phyloP scores from a whole-genome alignment of 2,888 invertebrate species.

The Andricus curvator region DNA sequence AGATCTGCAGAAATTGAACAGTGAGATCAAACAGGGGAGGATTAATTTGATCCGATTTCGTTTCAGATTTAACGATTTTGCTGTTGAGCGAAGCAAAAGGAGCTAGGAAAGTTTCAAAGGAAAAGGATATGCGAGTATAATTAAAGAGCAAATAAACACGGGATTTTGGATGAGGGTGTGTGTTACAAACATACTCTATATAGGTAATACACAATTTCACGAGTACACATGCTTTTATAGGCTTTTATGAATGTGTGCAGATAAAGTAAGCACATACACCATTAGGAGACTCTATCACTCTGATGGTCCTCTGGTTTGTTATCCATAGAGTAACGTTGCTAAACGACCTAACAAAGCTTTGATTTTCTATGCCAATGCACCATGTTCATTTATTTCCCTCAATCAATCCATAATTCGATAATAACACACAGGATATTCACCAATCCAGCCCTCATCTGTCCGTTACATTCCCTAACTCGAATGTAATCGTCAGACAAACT shows the following conservation, averaged over 20 bases:
- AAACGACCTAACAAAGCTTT: slow-evolving; percentile 63
- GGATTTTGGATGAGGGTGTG: neutral
- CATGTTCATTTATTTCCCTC: slow-evolving; percentile 64
- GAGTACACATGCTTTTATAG: slow-evolving; percentile 53
- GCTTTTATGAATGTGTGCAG: neutral
- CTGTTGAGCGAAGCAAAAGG: neutral
- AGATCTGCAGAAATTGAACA: neutral
- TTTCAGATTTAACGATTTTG: neutral
- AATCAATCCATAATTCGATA: slow-evolving; percentile 69
- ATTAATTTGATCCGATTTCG: neutral
- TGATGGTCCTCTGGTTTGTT: slow-evolving; percentile 42
- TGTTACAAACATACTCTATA: slow-evolving; percentile 16
- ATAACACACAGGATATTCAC: slow-evolving; percentile 43
- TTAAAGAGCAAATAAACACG: neutral
- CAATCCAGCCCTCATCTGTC: neutral
- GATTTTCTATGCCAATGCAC: slow-evolving; percentile 65
- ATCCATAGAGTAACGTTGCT: slow-evolving; percentile 38
- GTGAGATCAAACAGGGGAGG: neutral
- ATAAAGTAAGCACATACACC: slow-evolving; percentile 47
- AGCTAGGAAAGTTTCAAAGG: neutral
- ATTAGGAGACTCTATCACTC: slow-evolving; percentile 44
- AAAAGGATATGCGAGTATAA: neutral
- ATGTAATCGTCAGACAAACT: too few relatives aligned
- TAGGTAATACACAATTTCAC: slow-evolving; percentile 60
- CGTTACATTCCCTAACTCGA: neutral